Evolutionary conservation across 1,140 invertebrate species (phyloP).

Genomic region (Myzus persicae): DNA sequence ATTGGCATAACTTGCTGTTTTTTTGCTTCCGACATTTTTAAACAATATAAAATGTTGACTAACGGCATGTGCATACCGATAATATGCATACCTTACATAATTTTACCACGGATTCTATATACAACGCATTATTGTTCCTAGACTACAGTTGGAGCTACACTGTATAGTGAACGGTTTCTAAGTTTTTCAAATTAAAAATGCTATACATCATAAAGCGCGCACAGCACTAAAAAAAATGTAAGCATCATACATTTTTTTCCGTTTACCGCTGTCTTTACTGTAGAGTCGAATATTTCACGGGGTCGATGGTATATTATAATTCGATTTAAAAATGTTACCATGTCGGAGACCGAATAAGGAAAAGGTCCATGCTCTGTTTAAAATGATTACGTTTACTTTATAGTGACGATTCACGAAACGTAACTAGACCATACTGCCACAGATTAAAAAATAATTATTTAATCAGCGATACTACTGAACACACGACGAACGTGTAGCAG

Average conservation of each 20-base stretch:
- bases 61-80: neutral
- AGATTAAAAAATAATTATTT: too few species aligned
- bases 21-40: neutral
- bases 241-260: neutral
- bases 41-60: neutral
- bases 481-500: neutral
- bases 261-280: neutral
- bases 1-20: neutral
- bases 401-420: too few species aligned
- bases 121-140: neutral
- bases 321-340: neutral
- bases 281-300: neutral
- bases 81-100: neutral
- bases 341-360: neutral
- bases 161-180: too few species aligned
- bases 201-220: neutral
- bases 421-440: too few species aligned
- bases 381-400: neutral
- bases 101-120: neutral
- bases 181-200: neutral
- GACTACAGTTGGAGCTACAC: neutral
- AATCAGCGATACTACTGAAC: too few species aligned
- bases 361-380: neutral
- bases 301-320: neutral
- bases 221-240: neutral